Conservation (phyloP, 2,888 invertebrate genomes). For the Ichneumon xanthorius region DNA sequence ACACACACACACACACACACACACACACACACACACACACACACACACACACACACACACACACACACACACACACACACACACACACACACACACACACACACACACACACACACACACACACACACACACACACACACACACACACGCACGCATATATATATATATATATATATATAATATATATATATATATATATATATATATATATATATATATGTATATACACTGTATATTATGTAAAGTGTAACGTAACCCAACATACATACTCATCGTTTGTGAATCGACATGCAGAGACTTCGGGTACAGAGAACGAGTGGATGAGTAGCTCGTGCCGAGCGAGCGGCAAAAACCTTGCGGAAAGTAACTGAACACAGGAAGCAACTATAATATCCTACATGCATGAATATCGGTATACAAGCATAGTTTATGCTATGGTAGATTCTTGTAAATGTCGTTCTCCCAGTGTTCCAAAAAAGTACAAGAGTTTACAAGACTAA, state of each 20-base stretch:
- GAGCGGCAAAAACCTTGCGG: constrained; percentile 15
- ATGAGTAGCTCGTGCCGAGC: constrained; percentile 29
- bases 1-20: background rate
- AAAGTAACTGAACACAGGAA: constrained; percentile 20
- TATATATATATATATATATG: too few species aligned
- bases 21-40: background rate
- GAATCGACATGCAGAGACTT: constrained; percentile 1
- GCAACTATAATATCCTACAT: constrained; percentile 16
- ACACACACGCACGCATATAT: too few species aligned
- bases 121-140: background rate
- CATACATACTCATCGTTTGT: background rate
- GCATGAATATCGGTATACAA: constrained; percentile 7
- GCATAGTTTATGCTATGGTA: background rate
- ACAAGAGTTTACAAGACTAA: background rate
- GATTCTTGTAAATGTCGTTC: constrained; percentile 23
- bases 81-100: background rate
- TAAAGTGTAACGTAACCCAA: constrained; percentile 1
- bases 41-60: background rate
- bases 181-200: too few species aligned
- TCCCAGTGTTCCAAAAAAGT: constrained; percentile 7
- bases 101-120: background rate
- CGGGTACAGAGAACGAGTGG: background rate
- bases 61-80: background rate
- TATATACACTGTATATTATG: constrained; percentile 42
- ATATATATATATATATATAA: too few species aligned